These are phyloP conservation scores for Pseudomugil gertrudae DNA, from an alignment of 2,797 vertebrate species.

Conservation along the genomic window DNA sequence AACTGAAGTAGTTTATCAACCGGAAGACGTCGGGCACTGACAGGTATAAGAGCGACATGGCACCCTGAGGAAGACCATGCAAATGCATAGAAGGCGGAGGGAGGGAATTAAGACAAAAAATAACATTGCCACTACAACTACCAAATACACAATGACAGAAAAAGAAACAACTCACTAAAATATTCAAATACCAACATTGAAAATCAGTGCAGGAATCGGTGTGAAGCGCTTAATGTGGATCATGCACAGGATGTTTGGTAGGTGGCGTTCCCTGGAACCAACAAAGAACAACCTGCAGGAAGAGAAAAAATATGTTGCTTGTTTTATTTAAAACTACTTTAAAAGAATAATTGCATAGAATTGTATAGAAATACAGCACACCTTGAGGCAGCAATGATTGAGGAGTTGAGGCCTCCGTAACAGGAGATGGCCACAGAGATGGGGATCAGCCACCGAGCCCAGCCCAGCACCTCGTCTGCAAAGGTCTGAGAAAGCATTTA, in stretches of 20 bases:
- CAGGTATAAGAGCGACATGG: conserved; percentile 83
- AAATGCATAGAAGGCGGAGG: background rate
- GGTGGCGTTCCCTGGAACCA: conserved; percentile 85
- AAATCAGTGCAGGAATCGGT: conserved; percentile 86
- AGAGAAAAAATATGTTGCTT: background rate
- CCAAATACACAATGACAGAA: background rate
- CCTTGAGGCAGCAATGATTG: conserved; percentile 86
- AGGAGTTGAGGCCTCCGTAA: conserved; percentile 87
- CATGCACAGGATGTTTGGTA: conserved; percentile 86
- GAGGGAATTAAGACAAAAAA: background rate
- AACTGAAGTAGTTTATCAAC: conserved; percentile 89
- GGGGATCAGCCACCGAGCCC: conserved; percentile 85
- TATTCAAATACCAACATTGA: conserved; percentile 77
- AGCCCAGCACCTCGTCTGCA: conserved; percentile 84
- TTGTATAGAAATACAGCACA: no score
- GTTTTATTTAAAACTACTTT: no score
- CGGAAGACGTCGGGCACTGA: conserved; percentile 84
- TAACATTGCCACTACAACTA: background rate
- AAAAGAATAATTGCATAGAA: no score
- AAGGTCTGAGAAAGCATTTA: conserved; percentile 78
- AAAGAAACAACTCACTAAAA: background rate
- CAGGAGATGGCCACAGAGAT: conserved; percentile 88
- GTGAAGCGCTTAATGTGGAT: conserved; percentile 85
- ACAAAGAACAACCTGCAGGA: conserved; percentile 85
- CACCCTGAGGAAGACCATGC: conserved; percentile 70